These are phyloP conservation scores for Rhea pennata DNA, from an alignment of 2,113 vertebrate species.

Conservation along the genomic window DNA sequence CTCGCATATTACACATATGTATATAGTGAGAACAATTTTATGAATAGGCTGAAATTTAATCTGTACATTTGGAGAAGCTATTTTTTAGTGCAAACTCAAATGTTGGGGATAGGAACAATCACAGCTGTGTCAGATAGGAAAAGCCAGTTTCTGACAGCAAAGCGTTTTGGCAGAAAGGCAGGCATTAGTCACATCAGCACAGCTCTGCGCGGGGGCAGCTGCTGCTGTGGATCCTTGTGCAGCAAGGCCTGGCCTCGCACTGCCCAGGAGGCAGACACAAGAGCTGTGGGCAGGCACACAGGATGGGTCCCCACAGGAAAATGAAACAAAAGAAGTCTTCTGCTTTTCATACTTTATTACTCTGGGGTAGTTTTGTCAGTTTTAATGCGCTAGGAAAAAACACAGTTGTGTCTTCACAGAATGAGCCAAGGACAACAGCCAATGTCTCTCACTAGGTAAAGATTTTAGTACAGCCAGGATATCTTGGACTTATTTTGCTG, in stretches of 20 bases:
- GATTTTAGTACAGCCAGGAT: background rate
- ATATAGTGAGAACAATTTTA: background rate
- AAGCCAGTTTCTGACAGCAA: fast-evolving
- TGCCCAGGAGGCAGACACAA: background rate
- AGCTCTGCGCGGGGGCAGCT: background rate
- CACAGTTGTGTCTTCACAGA: background rate
- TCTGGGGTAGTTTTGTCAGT: background rate
- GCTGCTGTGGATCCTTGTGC: background rate
- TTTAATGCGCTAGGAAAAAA: background rate
- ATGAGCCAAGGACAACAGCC: background rate
- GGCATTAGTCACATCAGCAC: background rate
- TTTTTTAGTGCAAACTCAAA: background rate
- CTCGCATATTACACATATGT: background rate
- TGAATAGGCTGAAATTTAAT: background rate
- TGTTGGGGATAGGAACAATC: background rate
- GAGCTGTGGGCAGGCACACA: background rate
- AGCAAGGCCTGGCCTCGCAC: background rate
- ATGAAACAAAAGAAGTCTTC: background rate
- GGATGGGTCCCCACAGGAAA: background rate
- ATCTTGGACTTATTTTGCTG: background rate
- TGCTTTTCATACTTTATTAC: background rate
- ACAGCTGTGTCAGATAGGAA: background rate
- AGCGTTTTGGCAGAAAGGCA: background rate
- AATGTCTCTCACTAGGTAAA: background rate
- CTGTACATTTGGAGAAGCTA: background rate